Conservation (phyloP, 2,113 vertebrate species). For the Halcyon senegalensis region DNA sequence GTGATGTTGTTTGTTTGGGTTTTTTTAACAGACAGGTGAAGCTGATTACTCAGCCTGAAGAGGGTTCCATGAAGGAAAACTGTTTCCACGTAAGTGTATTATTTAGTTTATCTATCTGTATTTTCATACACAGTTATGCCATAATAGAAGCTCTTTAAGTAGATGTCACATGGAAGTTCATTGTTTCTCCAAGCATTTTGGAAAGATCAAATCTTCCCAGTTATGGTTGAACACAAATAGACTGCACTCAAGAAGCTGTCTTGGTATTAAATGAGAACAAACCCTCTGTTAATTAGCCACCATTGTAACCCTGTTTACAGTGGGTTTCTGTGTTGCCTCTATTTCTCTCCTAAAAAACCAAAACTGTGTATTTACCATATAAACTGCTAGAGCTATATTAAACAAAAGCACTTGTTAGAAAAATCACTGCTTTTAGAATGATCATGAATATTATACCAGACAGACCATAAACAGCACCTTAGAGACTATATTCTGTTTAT, state of each 20-base stretch:
- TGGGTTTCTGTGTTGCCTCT: neutral
- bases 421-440: conserved; percentile 6
- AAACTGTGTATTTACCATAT: neutral
- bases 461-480: conserved; percentile 7
- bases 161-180: neutral
- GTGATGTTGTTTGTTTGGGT: neutral
- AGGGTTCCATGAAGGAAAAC: neutral
- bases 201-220: neutral
- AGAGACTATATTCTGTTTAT: neutral
- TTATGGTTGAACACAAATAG: neutral
- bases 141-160: neutral
- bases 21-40: neutral
- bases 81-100: neutral
- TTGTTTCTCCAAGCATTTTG: neutral
- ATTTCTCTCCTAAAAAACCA: neutral
- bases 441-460: conserved; percentile 20
- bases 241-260: neutral
- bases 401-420: neutral
- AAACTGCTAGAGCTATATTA: neutral
- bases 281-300: neutral
- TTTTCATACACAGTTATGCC: neutral
- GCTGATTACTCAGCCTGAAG: neutral
- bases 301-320: neutral
- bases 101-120: neutral
- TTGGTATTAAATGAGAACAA: neutral